phyloP scores from a whole-genome alignment of 2,113 vertebrate species.

The Propithecus coquereli region DNA sequence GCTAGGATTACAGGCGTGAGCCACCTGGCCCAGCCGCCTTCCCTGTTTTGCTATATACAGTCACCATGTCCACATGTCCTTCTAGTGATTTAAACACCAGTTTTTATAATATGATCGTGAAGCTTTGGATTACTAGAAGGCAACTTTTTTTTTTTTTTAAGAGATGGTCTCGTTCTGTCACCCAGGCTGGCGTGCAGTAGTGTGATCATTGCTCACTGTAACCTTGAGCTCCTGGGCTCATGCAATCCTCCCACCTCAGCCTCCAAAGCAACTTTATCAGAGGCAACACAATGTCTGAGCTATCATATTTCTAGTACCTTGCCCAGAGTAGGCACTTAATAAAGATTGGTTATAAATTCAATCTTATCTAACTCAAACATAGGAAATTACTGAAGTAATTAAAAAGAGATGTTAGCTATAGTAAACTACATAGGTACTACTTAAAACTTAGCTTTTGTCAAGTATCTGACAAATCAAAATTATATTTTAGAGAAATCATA shows the following conservation, averaged over 20 bases:
- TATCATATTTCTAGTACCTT: not conserved
- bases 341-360: not conserved
- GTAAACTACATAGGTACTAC: not conserved
- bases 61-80: not conserved
- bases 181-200: no score
- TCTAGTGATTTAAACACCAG: not conserved
- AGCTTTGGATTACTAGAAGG: not conserved
- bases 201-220: no score
- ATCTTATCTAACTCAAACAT: fast-evolving
- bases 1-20: not conserved
- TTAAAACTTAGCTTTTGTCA: not conserved
- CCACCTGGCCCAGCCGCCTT: not conserved
- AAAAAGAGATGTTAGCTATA: not conserved
- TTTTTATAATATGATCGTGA: not conserved
- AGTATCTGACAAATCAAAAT: not conserved
- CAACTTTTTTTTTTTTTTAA: not conserved
- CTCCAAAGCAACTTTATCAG: not conserved
- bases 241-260: no score
- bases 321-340: not conserved
- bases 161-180: no score
- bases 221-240: no score
- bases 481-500: not conserved
- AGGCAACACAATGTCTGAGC: not conserved
- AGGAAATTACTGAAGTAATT: not conserved
- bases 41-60: not conserved